Evolutionary conservation across 1,140 invertebrate species (phyloP), one percentile per base, ranked within the genome.

Genomic region (Chironomus striatipennis): DNA sequence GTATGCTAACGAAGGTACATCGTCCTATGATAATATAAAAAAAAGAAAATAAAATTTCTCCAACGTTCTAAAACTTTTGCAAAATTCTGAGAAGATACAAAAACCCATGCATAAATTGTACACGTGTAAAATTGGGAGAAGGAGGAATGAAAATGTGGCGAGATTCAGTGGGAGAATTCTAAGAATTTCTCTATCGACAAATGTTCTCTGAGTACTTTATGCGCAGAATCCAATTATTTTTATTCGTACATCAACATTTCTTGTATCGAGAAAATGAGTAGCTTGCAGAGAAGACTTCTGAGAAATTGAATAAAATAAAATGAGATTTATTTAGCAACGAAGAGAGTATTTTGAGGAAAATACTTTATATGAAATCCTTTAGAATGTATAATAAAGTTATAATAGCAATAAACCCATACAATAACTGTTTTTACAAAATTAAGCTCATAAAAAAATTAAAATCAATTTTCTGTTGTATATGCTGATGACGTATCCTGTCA

Each of bases 21-120:
- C 47, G 12, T 57, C n/a, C 47, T 57, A 57, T 57, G 47, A 57
- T 57, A 57, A 57, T 57, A 57, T 57, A 10, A 12, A 57, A 57
- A 15, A n/a, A 57, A n/a, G 47, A 57, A 12, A n/a, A n/a, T n/a
- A n/a, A n/a, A 57, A 57, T 10, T 57, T 57, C n/a, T 57, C n/a
- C n/a, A 5, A 15, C 47, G 12, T n/a, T 57, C 12, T 57, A 57
- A 57, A 57, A 57, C 12, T 57, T 57, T n/a, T n/a, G n/a, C 47
- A 57, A 57, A n/a, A n/a, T 57, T 57, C 47, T n/a, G 9, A 10
- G 47, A 57, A 57, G 47, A 57, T 57, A 57, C 47, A 57, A 15
- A 57, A 57, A 57, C 47, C n/a, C 47, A 57, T 57, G 47, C 47
- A 57, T 57, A 57, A 57, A 57, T 57, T 57, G 47, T 57, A 57